Conservation (phyloP, 1,140 invertebrate species). For the Armadillidium nasatum region DNA sequence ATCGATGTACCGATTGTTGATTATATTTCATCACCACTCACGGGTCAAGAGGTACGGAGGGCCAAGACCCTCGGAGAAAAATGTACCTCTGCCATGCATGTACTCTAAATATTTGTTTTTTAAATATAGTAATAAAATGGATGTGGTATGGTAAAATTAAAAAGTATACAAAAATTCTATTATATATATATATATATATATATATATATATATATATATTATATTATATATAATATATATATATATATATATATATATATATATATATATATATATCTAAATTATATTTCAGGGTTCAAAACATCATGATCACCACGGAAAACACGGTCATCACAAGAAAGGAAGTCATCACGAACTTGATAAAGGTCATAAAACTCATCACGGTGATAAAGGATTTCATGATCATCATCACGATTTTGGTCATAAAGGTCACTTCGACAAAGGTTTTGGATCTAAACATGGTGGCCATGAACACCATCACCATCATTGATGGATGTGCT, state of each 20-base stretch:
- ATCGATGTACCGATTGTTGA: too few species aligned
- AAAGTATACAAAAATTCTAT: too few species aligned
- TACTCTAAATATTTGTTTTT: too few species aligned
- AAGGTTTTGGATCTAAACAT: neutral
- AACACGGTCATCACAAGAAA: slow-evolving; percentile 40
- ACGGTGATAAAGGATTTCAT: slow-evolving; percentile 36
- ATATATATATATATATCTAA: too few species aligned
- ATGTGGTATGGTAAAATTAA: neutral
- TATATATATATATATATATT: neutral
- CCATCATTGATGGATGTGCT: too few species aligned
- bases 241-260: too few species aligned
- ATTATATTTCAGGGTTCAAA: slow-evolving; percentile 29
- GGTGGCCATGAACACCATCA: neutral
- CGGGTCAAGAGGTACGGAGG: too few species aligned
- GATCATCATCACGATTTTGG: slow-evolving; percentile 35
- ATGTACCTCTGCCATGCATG: too few species aligned
- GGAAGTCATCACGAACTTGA: slow-evolving; percentile 39
- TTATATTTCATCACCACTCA: too few species aligned
- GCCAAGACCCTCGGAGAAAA: too few species aligned
- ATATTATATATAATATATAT: neutral
- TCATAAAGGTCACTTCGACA: slow-evolving; percentile 22
- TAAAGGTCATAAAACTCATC: slow-evolving; percentile 38
- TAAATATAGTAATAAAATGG: slow-evolving; percentile 1
- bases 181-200: neutral
- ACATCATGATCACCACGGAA: slow-evolving; percentile 39